phyloP scores from a whole-genome alignment of 2,113 vertebrate species.

The Uropsilus gracilis region DNA sequence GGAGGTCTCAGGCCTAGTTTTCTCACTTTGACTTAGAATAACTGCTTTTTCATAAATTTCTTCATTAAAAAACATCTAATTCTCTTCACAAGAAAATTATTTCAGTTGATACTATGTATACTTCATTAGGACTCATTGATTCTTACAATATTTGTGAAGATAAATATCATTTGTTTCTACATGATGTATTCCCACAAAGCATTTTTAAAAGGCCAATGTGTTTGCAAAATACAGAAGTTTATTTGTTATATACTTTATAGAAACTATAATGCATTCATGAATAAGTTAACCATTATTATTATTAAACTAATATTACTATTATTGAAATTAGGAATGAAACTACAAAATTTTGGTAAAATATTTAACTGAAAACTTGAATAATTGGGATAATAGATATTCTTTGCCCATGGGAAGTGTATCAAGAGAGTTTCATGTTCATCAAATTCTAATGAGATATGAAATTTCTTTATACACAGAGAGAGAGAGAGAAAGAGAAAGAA shows the following conservation, averaged over 20 bases:
- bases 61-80: no score
- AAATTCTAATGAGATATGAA: neutral
- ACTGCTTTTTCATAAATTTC: no score
- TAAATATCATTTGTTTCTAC: neutral
- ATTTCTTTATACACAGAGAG: neutral
- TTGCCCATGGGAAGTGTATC: neutral
- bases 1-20: no score
- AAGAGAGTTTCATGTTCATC: no score
- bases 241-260: no score
- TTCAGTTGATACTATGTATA: no score
- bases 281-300: no score
- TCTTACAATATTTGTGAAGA: neutral
- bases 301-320: neutral
- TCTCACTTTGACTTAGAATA: no score
- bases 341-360: neutral
- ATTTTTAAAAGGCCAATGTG: neutral
- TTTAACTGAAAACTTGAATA: neutral
- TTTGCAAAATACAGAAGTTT: neutral
- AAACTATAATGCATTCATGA: neutral
- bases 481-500: neutral
- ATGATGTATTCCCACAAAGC: neutral
- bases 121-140: neutral
- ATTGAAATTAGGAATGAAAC: neutral
- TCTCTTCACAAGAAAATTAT: no score
- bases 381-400: neutral